Base-by-base conservation (phyloP, 1,140 invertebrate genomes). In the Drosophila nigromelanica region DNA sequence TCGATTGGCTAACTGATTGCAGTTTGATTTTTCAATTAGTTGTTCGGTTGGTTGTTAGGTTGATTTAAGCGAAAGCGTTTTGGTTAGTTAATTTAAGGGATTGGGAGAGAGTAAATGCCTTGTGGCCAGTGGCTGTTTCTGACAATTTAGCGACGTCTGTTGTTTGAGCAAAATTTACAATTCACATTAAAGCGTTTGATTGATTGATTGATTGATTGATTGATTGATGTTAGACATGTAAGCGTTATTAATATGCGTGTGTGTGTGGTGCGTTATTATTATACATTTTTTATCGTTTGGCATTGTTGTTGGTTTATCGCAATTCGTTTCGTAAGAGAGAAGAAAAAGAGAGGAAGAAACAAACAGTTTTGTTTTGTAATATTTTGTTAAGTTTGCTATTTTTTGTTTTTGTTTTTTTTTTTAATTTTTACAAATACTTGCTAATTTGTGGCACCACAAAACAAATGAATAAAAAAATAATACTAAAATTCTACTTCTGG, bases 71-170 rank as follows among this genome's bases (percentile, higher is more conserved):
- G 59, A 72, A 68, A 80, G 76, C 78, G 75, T 77, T 39, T 67
- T 60, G 62, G 78, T 79, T 78, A 74, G 30, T 72, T 63, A 48
- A 43, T 77, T 74, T 64, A 64, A 68, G 67, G 35, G 30, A 14
- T 14, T 35, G 30, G 15, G 48, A 35, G 50, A n/a, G 27, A 69
- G 66, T 85, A 77, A 76, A 86, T 86, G 69, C 74, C 80, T 79
- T 58, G 55, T 61, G 39, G 60, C 80, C 76, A 54, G 59, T 61
- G 39, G 55, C 76, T 73, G 59, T 76, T 69, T 73, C 80, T 85
- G 59, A 75, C 66, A 76, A 78, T 48, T 89, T 89, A 89, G 74
- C 83, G 83, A 89, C 83, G 83, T 72, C 83, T 89, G 83, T 60
- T 45, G 35, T 27, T 27, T 27, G 24, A 27, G 24, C 50, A 18